Evolutionary conservation across 1,140 invertebrate genomes (phyloP).

Genomic region (Lordiphosa collinella): DNA sequence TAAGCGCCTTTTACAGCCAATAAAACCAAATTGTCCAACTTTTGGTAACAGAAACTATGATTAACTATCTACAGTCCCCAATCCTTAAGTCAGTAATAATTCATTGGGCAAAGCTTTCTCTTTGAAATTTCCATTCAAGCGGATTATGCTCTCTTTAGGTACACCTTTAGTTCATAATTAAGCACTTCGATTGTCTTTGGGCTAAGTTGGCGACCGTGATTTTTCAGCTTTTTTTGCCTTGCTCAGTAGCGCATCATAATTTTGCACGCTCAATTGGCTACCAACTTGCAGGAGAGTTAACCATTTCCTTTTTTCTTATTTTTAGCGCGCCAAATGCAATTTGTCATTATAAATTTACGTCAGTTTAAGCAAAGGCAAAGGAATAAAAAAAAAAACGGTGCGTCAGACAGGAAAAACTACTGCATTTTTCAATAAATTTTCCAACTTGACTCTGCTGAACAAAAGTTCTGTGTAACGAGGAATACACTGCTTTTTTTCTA

Average conservation of each 20-base stretch:
- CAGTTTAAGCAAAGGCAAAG: slow-evolving; percentile 68
- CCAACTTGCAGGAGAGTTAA: slow-evolving; percentile 13
- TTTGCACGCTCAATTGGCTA: slow-evolving; percentile 71
- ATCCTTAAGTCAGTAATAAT: neutral
- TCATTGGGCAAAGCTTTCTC: slow-evolving; percentile 1
- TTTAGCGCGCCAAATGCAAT: slow-evolving; percentile 68
- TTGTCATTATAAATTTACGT: slow-evolving; percentile 78
- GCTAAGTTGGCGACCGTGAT: slow-evolving; percentile 1
- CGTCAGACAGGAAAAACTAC: slow-evolving; percentile 24
- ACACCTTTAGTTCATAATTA: slow-evolving; percentile 52
- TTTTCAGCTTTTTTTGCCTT: slow-evolving; percentile 21
- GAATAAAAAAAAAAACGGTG: slow-evolving; percentile 28
- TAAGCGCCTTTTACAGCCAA: too few species aligned
- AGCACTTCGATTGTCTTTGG: slow-evolving; percentile 47
- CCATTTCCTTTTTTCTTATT: slow-evolving; percentile 11
- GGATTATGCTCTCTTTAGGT: slow-evolving; percentile 23
- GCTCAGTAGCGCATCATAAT: slow-evolving; percentile 56
- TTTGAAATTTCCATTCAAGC: slow-evolving; percentile 49
- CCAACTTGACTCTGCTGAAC: slow-evolving; percentile 39
- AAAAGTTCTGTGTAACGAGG: slow-evolving; percentile 33
- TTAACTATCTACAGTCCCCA: too few species aligned
- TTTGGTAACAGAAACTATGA: too few species aligned
- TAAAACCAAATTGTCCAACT: too few species aligned
- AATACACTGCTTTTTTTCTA: slow-evolving; percentile 4
- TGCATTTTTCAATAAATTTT: slow-evolving; percentile 72